Conservation (phyloP, 2,797 vertebrate species). For the Rhyacichthys aspro region DNA sequence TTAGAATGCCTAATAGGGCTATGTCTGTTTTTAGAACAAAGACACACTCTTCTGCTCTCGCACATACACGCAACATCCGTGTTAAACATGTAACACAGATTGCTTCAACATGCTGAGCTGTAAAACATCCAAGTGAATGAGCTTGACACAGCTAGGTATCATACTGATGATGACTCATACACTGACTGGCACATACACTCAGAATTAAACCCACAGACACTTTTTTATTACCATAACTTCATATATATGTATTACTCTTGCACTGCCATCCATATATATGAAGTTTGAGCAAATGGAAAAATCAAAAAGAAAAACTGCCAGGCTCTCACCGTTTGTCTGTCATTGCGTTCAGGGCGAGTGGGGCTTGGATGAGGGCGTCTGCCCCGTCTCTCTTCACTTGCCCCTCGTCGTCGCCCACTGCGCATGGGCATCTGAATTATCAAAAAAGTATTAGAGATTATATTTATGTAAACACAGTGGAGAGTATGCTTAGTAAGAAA, state of each 20-base stretch:
- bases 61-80: slow-evolving; percentile 25
- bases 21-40: slow-evolving; percentile 70
- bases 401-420: slow-evolving; percentile 84
- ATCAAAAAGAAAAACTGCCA: slow-evolving; percentile 20
- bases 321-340: slow-evolving; percentile 80
- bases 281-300: slow-evolving; percentile 11
- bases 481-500: too few species aligned
- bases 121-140: slow-evolving; percentile 49
- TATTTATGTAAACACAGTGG: too few species aligned
- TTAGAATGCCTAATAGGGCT: slow-evolving; percentile 57
- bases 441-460: slow-evolving; percentile 16
- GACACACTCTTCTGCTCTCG: slow-evolving; percentile 17
- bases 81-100: slow-evolving; percentile 54
- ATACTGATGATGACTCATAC: slow-evolving; percentile 63
- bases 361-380: slow-evolving; percentile 82
- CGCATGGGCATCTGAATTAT: slow-evolving; percentile 83
- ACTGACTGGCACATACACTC: slow-evolving; percentile 32
- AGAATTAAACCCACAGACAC: slow-evolving; percentile 32
- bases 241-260: slow-evolving; percentile 18
- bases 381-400: slow-evolving; percentile 83
- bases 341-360: slow-evolving; percentile 79
- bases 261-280: slow-evolving; percentile 27
- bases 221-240: slow-evolving; percentile 29
- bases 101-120: slow-evolving; percentile 61
- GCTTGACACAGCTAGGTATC: slow-evolving; percentile 55